A percentile compares a stretch with the other conserved stretches of the same genome.
These are phyloP conservation scores for Burhinus bistriatus DNA, from an alignment of 2,113 vertebrate genomes.

Conservation along the genomic window DNA sequence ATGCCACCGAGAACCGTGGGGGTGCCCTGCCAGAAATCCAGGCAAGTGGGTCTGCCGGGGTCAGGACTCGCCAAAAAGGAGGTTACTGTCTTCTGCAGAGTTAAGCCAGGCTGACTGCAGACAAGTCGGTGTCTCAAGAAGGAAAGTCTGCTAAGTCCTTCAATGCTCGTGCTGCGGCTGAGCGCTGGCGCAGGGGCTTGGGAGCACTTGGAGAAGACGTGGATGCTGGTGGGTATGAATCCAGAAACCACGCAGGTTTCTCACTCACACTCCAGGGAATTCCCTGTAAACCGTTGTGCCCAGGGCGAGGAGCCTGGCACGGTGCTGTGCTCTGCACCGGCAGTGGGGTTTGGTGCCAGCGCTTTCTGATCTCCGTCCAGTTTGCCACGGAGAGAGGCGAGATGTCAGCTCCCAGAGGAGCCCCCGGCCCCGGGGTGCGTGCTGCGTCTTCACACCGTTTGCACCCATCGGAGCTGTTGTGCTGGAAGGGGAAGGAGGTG, in stretches of 20 bases:
- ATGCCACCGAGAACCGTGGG: neutral
- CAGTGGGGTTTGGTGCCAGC: neutral
- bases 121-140: neutral
- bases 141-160: accelerated
- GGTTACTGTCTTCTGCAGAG: neutral
- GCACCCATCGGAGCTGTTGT: accelerated
- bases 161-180: no score
- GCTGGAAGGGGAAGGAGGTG: neutral
- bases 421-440: neutral
- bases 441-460: accelerated
- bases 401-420: neutral
- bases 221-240: neutral
- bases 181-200: neutral
- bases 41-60: neutral
- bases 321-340: accelerated
- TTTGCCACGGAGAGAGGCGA: neutral
- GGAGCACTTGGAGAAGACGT: neutral
- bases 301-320: neutral
- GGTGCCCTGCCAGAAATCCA: neutral
- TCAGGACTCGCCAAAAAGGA: neutral
- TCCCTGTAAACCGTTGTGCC: accelerated
- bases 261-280: accelerated
- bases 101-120: neutral
- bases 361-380: neutral
- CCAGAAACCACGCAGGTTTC: neutral